A percentile compares a stretch with the other conserved stretches of the same genome.
These are phyloP conservation scores for Platyrinchus mystaceus DNA, from an alignment of 2,797 vertebrate species.

Conservation along the genomic window DNA sequence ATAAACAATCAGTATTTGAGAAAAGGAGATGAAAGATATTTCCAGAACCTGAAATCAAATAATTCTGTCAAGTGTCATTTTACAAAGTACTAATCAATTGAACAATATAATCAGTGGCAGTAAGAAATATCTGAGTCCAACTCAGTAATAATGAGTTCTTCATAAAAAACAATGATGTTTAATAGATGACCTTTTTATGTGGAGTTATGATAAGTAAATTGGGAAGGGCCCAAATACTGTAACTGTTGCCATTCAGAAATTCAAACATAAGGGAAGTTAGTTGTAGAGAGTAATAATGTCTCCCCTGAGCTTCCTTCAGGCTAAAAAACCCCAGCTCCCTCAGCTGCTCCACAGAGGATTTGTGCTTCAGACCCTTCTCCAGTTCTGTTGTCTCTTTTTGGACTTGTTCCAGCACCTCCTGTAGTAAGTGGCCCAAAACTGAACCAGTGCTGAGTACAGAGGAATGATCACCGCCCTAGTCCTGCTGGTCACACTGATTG, in stretches of 20 bases:
- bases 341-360: background rate
- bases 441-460: background rate
- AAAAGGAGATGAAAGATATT: background rate
- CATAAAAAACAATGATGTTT: background rate
- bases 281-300: background rate
- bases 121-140: background rate
- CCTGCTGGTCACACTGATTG: background rate
- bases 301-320: background rate
- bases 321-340: background rate
- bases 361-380: background rate
- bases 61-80: background rate
- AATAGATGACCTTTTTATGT: background rate
- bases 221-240: background rate
- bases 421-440: background rate
- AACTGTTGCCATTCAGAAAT: background rate
- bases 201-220: background rate
- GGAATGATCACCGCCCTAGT: background rate
- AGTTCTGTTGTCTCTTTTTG: background rate
- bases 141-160: background rate
- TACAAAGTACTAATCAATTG: background rate
- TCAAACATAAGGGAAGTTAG: background rate
- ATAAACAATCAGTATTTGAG: background rate
- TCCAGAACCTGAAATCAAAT: background rate
- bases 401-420: background rate
- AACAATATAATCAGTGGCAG: background rate